Conservation (phyloP, 2,888 invertebrate species). For the Bugula neritina region DNA sequence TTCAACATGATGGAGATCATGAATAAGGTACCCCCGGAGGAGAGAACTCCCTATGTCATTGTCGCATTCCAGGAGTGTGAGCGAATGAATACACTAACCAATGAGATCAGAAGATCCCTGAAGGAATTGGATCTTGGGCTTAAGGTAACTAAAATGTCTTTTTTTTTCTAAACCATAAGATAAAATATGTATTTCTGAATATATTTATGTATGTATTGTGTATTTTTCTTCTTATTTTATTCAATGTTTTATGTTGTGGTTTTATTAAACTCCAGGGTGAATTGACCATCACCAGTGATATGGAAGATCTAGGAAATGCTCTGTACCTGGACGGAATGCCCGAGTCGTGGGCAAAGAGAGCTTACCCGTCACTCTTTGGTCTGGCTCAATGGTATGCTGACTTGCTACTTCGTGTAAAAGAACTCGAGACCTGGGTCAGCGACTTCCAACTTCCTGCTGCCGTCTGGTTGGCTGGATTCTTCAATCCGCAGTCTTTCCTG, state of each 20-base stretch:
- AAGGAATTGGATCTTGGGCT: constrained; percentile 86
- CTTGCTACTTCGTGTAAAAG: constrained; percentile 71
- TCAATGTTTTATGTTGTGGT: not conserved
- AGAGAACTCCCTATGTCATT: constrained; percentile 90
- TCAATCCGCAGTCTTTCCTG: constrained; percentile 90
- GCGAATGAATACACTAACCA: constrained; percentile 85
- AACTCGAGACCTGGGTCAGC: constrained; percentile 80
- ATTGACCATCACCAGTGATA: constrained; percentile 87
- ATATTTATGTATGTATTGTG: not conserved
- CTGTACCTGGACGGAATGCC: constrained; percentile 83
- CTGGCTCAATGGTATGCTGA: constrained; percentile 90
- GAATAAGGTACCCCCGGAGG: constrained; percentile 77
- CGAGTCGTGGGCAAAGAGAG: constrained; percentile 74
- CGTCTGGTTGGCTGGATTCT: constrained; percentile 95
- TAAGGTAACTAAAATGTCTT: too few relatives aligned
- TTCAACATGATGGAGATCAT: constrained; percentile 92
- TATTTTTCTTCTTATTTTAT: not conserved
- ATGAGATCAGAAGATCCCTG: constrained; percentile 81
- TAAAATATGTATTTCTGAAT: not conserved
- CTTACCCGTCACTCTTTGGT: constrained; percentile 84
- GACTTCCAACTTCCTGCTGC: constrained; percentile 80
- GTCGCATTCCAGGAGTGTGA: constrained; percentile 82
- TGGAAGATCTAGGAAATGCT: constrained; percentile 89
- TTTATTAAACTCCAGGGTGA: constrained; percentile 65
- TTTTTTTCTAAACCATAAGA: too few relatives aligned